Conservation (phyloP, 2,888 invertebrate species). For the Biston stratarius region DNA sequence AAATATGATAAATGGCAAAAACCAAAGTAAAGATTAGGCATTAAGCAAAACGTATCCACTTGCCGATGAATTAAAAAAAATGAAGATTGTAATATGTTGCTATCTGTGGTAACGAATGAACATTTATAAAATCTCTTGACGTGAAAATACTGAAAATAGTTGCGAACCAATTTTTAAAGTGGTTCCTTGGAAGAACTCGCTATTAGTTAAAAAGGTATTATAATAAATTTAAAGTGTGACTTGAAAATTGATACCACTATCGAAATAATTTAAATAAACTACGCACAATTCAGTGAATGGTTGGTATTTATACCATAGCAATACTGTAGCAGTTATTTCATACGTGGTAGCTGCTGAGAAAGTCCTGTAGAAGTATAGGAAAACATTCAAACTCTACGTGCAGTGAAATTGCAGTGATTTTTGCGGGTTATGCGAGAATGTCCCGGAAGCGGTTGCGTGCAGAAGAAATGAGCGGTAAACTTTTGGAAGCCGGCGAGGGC, state of each 20-base stretch:
- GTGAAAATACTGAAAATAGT: no score
- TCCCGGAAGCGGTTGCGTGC: constrained; percentile 77
- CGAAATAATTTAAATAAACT: background rate
- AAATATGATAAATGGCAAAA: no score
- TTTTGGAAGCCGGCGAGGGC: constrained; percentile 63
- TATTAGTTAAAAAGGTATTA: no score
- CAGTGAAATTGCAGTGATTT: constrained; percentile 14
- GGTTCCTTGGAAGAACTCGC: no score
- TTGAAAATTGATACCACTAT: background rate
- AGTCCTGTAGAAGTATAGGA: constrained; percentile 1
- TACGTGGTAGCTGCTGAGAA: background rate
- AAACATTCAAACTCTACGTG: constrained; percentile 4
- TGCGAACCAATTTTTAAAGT: no score
- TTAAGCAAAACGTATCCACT: no score
- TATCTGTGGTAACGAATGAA: no score
- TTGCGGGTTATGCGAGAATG: constrained; percentile 74
- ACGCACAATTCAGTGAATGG: constrained; percentile 2
- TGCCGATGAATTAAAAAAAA: no score
- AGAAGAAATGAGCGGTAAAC: constrained; percentile 73
- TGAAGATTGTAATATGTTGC: no score
- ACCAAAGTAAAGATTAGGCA: no score
- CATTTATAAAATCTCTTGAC: no score
- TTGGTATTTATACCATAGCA: background rate
- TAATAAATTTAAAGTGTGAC: no score
- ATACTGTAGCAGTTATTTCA: background rate